Evolutionary conservation across 2,113 vertebrate species (phyloP), one percentile per base, ranked within the genome.

Genomic region (Caloenas nicobarica): DNA sequence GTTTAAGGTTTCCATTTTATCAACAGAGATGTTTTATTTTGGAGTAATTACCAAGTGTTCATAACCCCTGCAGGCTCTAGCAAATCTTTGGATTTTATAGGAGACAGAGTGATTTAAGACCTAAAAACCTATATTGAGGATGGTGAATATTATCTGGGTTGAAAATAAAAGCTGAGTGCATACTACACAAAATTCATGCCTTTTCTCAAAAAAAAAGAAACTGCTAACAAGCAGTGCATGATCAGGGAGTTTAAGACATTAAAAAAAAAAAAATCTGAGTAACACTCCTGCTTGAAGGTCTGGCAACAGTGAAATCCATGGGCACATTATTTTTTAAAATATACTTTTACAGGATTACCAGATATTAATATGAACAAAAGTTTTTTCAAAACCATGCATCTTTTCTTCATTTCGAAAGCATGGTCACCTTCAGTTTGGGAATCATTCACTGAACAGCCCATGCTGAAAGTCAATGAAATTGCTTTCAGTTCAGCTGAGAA

Each of bases 401-500:
- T 74, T 56, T 65, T 71, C 17, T 36, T 87, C 13, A 1, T 2
- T 2, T 33, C 54, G 28, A 53, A 86, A 91, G 51, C 64, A 8
- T 79, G 88, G 65, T 81, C 92, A 91, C 83, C 77, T 90, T 94
- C 91, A 92, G 33, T 78, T 79, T 68, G 69, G 79, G 81, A 48
- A 83, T 77, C 74, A 62, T 66, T 86, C 80, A 80, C 42, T 71
- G 76, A 89, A 38, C 13, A 82, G 48, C 31, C 40, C 57, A 4
- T 74, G 91, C 34, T 7, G 56, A 95, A 89, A 94, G 74, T 71
- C 76, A 91, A 71, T 93, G 92, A 89, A 80, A 88, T 78, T 88
- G 60, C 69, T 90, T 95, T 94, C 89, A 93, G 81, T 96, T 94
- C 84, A 96, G 42, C 42, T 31, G 78, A 95, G 92, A 87, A 89